A percentile compares a stretch with the other conserved stretches of the same genome.
Evolutionary conservation across 2,113 vertebrate genomes (phyloP).

Genomic region (Seriola dumerili): DNA sequence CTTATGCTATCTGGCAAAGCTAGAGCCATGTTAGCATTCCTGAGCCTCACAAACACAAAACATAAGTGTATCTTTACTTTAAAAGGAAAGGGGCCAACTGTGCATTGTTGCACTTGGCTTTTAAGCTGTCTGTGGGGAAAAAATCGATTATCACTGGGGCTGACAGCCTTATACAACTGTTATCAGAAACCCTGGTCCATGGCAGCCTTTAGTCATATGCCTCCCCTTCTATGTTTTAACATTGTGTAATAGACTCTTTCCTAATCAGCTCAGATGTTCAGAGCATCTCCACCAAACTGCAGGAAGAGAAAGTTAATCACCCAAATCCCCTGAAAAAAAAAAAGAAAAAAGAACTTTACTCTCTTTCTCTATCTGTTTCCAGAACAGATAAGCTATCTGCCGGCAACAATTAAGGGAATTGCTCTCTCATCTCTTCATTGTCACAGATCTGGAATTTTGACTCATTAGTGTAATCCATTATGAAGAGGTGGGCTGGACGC

Average conservation of each 20-base stretch:
- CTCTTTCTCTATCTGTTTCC: constrained; percentile 27
- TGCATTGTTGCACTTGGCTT: constrained; percentile 16
- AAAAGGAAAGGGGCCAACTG: constrained; percentile 10
- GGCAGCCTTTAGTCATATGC: constrained; percentile 24
- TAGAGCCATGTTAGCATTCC: constrained; percentile 18
- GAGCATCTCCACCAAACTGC: constrained; percentile 35
- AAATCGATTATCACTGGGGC: constrained; percentile 24
- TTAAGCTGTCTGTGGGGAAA: constrained; percentile 24
- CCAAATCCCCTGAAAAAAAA: constrained; percentile 29
- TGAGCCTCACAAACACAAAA: constrained; percentile 38
- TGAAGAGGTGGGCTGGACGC: constrained; percentile 61
- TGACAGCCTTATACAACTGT: constrained; percentile 3
- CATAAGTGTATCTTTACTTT: constrained; percentile 2
- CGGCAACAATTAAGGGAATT: constrained; percentile 29
- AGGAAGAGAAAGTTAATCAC: constrained; percentile 44
- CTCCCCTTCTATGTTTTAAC: constrained; percentile 4
- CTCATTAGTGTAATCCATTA: constrained; percentile 76
- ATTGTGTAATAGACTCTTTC: constrained; percentile 17
- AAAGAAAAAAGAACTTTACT: neutral
- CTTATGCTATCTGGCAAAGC: neutral
- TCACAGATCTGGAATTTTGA: constrained; percentile 61
- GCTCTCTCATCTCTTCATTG: constrained; percentile 35
- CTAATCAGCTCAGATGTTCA: constrained; percentile 38
- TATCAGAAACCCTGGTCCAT: constrained; percentile 16
- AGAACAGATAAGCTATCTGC: constrained; percentile 40